These are phyloP conservation scores for Oxystoma pomonae DNA, from an alignment of 2,888 invertebrate genomes.

Conservation along the genomic window DNA sequence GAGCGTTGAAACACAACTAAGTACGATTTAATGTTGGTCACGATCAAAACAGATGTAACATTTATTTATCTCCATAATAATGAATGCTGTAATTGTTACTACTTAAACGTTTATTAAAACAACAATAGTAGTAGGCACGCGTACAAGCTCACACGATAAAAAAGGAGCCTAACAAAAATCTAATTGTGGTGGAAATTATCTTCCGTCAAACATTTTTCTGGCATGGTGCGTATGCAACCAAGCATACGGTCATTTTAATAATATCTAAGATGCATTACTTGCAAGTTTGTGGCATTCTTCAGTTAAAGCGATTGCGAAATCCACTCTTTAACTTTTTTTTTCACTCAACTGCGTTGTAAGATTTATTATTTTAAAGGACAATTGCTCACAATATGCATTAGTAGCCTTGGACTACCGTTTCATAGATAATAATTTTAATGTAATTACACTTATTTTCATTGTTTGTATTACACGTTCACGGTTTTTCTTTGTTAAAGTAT, in stretches of 20 bases:
- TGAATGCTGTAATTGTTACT: too few relatives aligned
- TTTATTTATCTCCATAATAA: too few relatives aligned
- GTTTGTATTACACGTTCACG: slow-evolving; percentile 39
- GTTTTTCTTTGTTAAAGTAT: slow-evolving; percentile 24
- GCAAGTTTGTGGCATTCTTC: not conserved
- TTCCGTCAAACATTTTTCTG: slow-evolving; percentile 3
- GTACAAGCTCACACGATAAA: not conserved
- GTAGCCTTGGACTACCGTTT: slow-evolving; percentile 44
- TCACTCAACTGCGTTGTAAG: slow-evolving; percentile 29
- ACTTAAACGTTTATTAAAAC: not conserved
- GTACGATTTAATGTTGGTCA: not conserved
- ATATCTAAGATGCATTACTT: not conserved
- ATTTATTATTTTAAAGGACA: slow-evolving; percentile 25
- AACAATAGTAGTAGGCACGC: not conserved
- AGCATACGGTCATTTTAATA: slow-evolving; percentile 4
- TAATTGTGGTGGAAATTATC: too few relatives aligned
- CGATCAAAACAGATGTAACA: not conserved
- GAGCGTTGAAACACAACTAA: not conserved
- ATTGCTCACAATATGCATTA: slow-evolving; percentile 33
- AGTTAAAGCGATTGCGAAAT: slow-evolving; percentile 25
- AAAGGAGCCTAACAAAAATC: not conserved
- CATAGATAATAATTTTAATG: slow-evolving; percentile 44
- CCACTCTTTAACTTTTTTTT: slow-evolving; percentile 19
- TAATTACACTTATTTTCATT: slow-evolving; percentile 44
- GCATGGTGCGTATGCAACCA: slow-evolving; percentile 12